Evolutionary conservation across 1,140 invertebrate species (phyloP).

Genomic region (Schlechtendalia chinensis): DNA sequence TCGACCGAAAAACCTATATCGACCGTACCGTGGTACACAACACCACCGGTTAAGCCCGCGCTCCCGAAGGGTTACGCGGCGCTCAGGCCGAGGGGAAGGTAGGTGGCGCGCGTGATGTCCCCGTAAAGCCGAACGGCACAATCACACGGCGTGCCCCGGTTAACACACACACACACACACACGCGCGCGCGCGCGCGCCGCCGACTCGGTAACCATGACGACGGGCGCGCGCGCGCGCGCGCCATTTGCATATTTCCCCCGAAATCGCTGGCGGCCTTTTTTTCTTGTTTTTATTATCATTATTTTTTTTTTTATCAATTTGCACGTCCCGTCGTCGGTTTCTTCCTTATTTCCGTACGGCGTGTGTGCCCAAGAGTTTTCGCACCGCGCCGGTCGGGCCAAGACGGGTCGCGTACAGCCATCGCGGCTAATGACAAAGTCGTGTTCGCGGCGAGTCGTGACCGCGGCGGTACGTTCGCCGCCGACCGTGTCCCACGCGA

Average conservation of each 20-base stretch:
- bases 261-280: conserved; percentile 26
- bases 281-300: background rate
- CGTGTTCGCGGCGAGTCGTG: conserved; percentile 48
- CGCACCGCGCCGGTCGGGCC: too few relatives aligned
- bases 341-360: background rate
- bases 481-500: conserved; percentile 26
- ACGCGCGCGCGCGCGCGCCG: too few relatives aligned
- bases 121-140: conserved; percentile 26
- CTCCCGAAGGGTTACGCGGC: background rate
- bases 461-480: conserved; percentile 29
- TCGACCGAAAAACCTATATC: background rate
- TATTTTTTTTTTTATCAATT: conserved; percentile 33
- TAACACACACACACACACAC: conserved; percentile 3
- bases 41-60: background rate
- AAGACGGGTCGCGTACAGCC: too few relatives aligned
- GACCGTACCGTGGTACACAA: background rate
- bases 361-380: conserved; percentile 39
- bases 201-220: conserved; percentile 20
- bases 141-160: conserved; percentile 29
- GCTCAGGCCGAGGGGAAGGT: background rate
- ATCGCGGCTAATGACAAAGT: conserved; percentile 47
- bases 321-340: conserved; percentile 18
- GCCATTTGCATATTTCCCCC: conserved; percentile 45
- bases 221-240: conserved; percentile 6
- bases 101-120: background rate